These are phyloP conservation scores for Myzus persicae DNA, from an alignment of 1,140 invertebrate species.

Conservation along the genomic window DNA sequence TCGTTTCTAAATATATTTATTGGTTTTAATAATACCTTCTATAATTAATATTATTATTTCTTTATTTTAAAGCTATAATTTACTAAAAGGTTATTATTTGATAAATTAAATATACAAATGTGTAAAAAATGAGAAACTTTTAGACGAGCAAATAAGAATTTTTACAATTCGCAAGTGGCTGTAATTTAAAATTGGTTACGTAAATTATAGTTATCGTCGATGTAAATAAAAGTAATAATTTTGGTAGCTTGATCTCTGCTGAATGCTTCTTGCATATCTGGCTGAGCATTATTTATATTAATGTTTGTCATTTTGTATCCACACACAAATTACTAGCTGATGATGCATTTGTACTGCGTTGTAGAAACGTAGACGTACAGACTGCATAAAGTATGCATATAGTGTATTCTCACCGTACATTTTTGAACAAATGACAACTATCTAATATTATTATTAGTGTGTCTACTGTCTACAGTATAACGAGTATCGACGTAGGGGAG, in stretches of 20 bases:
- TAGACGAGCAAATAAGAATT: neutral
- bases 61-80: neutral
- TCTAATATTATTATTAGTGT: constrained; percentile 2
- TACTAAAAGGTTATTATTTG: neutral
- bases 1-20: neutral
- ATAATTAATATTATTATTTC: neutral
- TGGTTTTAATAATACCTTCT: neutral
- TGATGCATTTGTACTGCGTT: neutral
- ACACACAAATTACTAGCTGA: neutral
- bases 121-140: neutral
- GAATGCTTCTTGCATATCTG: neutral
- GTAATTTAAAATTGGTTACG: neutral
- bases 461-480: neutral
- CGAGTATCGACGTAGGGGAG: neutral
- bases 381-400: neutral
- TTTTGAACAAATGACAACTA: neutral
- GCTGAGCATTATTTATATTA: neutral
- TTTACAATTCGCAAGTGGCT: neutral
- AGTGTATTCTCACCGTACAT: neutral
- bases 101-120: neutral
- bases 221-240: neutral
- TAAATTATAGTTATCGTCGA: too few relatives aligned
- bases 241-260: neutral
- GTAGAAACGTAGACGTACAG: neutral
- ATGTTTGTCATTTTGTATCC: neutral